These are phyloP conservation scores for Eumeta japonica DNA, from an alignment of 1,140 invertebrate genomes.

Conservation along the genomic window DNA sequence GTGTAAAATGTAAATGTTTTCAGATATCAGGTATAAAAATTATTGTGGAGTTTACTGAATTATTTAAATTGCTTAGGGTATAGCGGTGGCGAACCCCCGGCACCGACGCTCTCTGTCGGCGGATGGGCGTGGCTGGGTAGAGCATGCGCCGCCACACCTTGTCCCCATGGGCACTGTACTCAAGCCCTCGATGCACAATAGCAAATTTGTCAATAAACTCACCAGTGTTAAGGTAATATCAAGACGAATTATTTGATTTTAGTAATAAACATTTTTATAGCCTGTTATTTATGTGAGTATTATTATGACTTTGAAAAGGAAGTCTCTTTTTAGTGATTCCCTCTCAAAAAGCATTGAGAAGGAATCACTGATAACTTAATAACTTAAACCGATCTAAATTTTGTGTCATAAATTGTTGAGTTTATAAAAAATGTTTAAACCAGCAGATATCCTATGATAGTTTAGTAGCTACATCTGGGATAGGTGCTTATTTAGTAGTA, in stretches of 20 bases:
- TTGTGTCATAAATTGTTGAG: too few relatives aligned
- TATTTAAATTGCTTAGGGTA: conserved; percentile 32
- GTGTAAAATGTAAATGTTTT: neutral
- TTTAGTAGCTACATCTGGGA: too few relatives aligned
- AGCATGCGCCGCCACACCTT: conserved; percentile 77
- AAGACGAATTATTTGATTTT: neutral
- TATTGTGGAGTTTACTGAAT: neutral
- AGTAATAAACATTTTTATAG: neutral
- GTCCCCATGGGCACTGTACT: conserved; percentile 81
- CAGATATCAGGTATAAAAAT: neutral
- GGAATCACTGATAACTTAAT: too few relatives aligned
- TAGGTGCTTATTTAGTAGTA: too few relatives aligned
- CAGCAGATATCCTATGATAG: too few relatives aligned
- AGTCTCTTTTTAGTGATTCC: too few relatives aligned
- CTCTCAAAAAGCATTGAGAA: too few relatives aligned
- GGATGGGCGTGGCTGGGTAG: conserved; percentile 79
- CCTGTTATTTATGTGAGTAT: neutral
- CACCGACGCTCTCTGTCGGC: conserved; percentile 78
- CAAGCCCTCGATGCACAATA: conserved; percentile 79
- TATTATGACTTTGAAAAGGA: conserved; percentile 10
- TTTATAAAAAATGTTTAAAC: too few relatives aligned
- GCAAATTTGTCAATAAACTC: conserved; percentile 82
- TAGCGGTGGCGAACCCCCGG: conserved; percentile 68
- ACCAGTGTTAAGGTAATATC: conserved; percentile 59
- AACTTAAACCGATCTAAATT: too few relatives aligned